A percentile compares a stretch with the other conserved stretches of the same genome.
phyloP scores from a whole-genome alignment of 2,113 vertebrate species.

The Ibidorhyncha struthersii region DNA sequence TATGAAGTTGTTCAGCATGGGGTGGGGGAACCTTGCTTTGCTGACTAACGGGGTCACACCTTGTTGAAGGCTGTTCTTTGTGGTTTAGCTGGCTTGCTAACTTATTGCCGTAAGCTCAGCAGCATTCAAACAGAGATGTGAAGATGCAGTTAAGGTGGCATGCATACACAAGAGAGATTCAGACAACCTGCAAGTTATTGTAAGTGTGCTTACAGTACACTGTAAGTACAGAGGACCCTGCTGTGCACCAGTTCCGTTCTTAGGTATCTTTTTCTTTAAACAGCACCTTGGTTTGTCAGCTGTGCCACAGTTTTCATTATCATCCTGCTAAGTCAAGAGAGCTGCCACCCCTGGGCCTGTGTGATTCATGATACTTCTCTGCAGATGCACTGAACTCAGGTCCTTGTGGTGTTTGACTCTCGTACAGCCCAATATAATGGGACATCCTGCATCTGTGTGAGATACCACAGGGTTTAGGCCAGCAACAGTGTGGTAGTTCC shows the following conservation, averaged over 20 bases:
- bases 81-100: slow-evolving; percentile 43
- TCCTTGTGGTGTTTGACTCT: background rate
- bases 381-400: background rate
- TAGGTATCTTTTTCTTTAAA: background rate
- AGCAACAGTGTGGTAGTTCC: background rate
- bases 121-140: background rate
- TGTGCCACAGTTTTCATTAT: background rate
- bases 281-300: background rate
- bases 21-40: background rate
- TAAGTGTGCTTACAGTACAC: background rate
- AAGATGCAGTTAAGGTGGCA: background rate
- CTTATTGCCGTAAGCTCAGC: background rate
- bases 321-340: background rate
- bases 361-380: background rate
- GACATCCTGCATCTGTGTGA: no score
- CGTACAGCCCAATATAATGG: background rate
- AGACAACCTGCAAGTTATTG: background rate
- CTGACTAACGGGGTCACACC: background rate
- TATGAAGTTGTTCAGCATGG: background rate
- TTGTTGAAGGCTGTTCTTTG: background rate
- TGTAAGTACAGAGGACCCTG: background rate
- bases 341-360: background rate
- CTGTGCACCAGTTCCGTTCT: background rate
- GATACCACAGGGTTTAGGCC: background rate
- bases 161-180: background rate